Percentiles rank a stretch among this genome's conserved stretches.
Evolutionary conservation across 37 sponge, comb jelly and placozoan species (phyloP).

Genomic region (Spongia lamella): DNA sequence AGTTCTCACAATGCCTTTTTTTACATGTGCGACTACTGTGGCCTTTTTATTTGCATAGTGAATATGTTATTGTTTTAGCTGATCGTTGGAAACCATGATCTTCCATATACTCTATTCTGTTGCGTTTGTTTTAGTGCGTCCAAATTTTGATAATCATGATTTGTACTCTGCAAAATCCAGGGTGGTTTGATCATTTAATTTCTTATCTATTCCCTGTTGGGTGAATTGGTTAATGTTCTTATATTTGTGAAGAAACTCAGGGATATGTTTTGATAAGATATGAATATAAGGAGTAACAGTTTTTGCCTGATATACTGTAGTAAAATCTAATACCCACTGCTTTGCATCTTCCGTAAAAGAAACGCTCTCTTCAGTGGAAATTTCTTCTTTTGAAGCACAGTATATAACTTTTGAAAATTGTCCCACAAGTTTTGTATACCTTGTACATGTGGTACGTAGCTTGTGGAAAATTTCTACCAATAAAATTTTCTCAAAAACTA

Average conservation of each 20-base stretch:
- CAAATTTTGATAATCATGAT: background rate
- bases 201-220: slow-evolving; percentile 37
- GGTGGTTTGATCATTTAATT: slow-evolving; percentile 17
- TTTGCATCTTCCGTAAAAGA: background rate
- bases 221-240: slow-evolving; percentile 3
- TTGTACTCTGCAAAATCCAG: slow-evolving; percentile 11
- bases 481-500: background rate
- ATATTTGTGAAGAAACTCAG: background rate
- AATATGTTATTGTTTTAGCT: too few species aligned
- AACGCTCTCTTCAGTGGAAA: background rate
- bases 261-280: background rate
- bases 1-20: too few species aligned
- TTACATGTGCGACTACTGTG: too few species aligned
- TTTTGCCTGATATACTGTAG: background rate
- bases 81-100: slow-evolving; percentile 2
- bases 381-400: background rate
- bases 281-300: background rate
- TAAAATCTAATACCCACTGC: slow-evolving; percentile 2
- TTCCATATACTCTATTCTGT: slow-evolving; percentile 9
- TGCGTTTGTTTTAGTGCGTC: slow-evolving; percentile 12
- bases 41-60: too few species aligned
- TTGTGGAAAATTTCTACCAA: slow-evolving; percentile 8
- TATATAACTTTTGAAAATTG: background rate
- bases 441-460: background rate
- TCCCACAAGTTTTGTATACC: slow-evolving; percentile 7